A percentile compares a stretch with the other conserved stretches of the same genome.
Evolutionary conservation across 2,797 vertebrate genomes (phyloP).

Genomic region (Gila robusta): DNA sequence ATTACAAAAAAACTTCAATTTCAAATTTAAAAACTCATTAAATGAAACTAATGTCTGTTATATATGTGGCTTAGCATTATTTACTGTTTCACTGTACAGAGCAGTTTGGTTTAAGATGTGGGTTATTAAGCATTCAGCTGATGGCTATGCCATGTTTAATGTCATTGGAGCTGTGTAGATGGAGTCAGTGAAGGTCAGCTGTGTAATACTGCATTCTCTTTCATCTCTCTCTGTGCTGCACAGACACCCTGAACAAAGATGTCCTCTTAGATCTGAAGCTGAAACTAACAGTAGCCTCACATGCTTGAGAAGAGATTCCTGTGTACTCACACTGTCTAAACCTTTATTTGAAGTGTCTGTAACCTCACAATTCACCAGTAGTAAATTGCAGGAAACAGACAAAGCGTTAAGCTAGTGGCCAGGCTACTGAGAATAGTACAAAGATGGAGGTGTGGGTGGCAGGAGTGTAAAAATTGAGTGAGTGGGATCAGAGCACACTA

Average conservation of each 20-base stretch:
- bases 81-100: neutral
- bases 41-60: neutral
- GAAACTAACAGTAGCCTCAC: neutral
- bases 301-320: neutral
- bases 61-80: neutral
- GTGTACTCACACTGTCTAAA: neutral
- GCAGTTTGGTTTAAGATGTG: neutral
- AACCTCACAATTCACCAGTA: conserved; percentile 2
- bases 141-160: conserved; percentile 32
- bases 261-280: conserved; percentile 23
- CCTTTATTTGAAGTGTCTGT: conserved; percentile 14
- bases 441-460: conserved; percentile 36
- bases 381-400: conserved; percentile 15
- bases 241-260: conserved; percentile 23
- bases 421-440: conserved; percentile 37
- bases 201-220: conserved; percentile 22
- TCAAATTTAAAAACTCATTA: neutral
- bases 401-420: neutral
- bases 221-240: conserved; percentile 12
- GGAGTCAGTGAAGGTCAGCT: conserved; percentile 28
- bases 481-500: conserved; percentile 31
- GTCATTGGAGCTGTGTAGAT: neutral
- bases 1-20: neutral
- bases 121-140: conserved; percentile 20
- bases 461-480: conserved; percentile 27